phyloP scores from a whole-genome alignment of 1,140 invertebrate genomes.

The Drosophila sturtevanti region DNA sequence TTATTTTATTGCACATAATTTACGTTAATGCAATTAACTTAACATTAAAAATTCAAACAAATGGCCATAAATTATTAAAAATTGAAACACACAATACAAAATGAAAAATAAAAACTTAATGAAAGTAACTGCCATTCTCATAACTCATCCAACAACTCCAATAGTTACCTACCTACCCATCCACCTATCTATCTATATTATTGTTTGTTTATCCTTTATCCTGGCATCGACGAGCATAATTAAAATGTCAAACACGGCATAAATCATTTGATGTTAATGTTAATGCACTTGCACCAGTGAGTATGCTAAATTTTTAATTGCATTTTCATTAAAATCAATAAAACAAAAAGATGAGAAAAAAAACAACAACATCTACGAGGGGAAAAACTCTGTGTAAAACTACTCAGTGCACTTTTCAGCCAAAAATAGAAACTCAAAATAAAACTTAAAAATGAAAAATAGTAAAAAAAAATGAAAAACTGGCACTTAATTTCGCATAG shows the following conservation, averaged over 20 bases:
- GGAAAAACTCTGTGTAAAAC: slow-evolving; percentile 33
- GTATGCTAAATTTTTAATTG: slow-evolving; percentile 74
- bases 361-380: slow-evolving; percentile 9
- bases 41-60: slow-evolving; percentile 63
- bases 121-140: slow-evolving; percentile 44
- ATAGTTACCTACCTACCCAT: background rate
- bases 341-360: slow-evolving; percentile 22
- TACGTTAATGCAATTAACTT: slow-evolving; percentile 59
- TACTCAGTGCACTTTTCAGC: slow-evolving; percentile 38
- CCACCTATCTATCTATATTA: slow-evolving; percentile 28
- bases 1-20: slow-evolving; percentile 52
- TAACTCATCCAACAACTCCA: background rate
- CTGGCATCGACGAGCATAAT: slow-evolving; percentile 41
- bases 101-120: slow-evolving; percentile 25
- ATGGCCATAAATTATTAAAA: slow-evolving; percentile 56
- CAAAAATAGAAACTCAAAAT: slow-evolving; percentile 32
- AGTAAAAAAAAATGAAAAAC: slow-evolving; percentile 35
- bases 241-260: slow-evolving; percentile 70
- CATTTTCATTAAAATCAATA: slow-evolving; percentile 78
- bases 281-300: slow-evolving; percentile 57
- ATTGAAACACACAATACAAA: slow-evolving; percentile 16
- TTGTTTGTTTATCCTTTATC: slow-evolving; percentile 39
- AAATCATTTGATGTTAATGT: slow-evolving; percentile 67
- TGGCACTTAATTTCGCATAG: slow-evolving; percentile 69
- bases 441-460: slow-evolving; percentile 27